These are phyloP conservation scores for Pterostichus niger DNA, from an alignment of 2,888 invertebrate species.

Conservation along the genomic window DNA sequence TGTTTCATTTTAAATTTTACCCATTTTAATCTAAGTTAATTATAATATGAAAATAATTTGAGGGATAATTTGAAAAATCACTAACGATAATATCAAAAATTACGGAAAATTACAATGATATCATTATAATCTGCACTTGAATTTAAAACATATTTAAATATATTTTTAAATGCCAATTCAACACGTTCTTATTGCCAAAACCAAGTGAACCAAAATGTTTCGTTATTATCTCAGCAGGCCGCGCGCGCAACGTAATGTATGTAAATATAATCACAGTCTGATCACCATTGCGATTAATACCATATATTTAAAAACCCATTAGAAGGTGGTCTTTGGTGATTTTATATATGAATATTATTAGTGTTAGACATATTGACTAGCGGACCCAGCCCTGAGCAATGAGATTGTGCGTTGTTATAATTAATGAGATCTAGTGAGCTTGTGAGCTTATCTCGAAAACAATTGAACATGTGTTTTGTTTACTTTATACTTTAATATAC, in stretches of 20 bases:
- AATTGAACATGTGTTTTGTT: background rate
- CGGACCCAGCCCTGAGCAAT: background rate
- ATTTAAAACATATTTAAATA: constrained; percentile 57
- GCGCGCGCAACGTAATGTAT: constrained; percentile 59
- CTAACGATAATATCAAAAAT: constrained; percentile 43
- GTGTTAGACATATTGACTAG: constrained; percentile 51
- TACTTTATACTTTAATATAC: no score
- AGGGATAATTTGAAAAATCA: constrained; percentile 41
- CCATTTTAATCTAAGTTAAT: no score
- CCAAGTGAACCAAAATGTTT: background rate
- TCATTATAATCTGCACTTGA: constrained; percentile 4
- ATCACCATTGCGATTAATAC: constrained; percentile 64
- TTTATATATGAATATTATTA: constrained; percentile 63
- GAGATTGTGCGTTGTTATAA: background rate
- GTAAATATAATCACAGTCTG: constrained; percentile 67
- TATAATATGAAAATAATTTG: constrained; percentile 51
- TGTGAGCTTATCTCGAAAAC: background rate
- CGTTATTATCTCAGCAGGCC: constrained; percentile 41
- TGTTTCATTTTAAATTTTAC: no score
- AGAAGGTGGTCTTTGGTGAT: constrained; percentile 65
- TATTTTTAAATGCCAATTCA: background rate
- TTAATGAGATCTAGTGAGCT: constrained; percentile 1
- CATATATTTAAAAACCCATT: constrained; percentile 67
- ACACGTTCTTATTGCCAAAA: constrained; percentile 22
- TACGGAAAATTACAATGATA: constrained; percentile 60